These are phyloP conservation scores for Oryzias woworae DNA, from an alignment of 2,113 vertebrate genomes.

Conservation along the genomic window DNA sequence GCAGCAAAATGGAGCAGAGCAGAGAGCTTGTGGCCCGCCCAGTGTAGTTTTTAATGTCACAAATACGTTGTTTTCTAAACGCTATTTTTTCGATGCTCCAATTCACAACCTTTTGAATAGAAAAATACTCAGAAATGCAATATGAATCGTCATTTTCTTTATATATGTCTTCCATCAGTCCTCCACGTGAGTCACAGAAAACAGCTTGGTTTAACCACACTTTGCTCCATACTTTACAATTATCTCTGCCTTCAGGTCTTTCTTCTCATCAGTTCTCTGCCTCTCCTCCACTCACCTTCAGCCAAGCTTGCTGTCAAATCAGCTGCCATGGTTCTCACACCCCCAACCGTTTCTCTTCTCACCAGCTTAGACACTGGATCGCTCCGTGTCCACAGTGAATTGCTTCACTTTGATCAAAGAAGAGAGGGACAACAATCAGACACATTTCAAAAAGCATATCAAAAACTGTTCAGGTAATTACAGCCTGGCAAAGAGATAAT, in stretches of 20 bases:
- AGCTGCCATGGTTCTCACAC: conserved; percentile 2
- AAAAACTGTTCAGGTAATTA: conserved; percentile 11
- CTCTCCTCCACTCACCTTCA: conserved; percentile 1
- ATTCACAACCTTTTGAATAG: no score
- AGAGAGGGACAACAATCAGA: background rate
- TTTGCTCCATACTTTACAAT: background rate
- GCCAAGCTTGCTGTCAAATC: background rate
- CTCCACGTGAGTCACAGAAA: no score
- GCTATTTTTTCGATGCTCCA: no score
- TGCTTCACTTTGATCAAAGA: background rate
- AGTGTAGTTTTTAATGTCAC: no score
- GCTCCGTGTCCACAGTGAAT: background rate
- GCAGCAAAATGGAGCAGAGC: no score
- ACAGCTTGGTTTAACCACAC: background rate
- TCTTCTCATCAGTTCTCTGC: conserved; percentile 1
- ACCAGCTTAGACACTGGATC: conserved; percentile 3
- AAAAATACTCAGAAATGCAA: no score
- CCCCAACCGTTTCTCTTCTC: background rate
- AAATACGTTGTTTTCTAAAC: no score
- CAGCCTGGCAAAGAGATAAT: background rate
- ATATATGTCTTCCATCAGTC: no score
- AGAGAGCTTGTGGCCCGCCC: no score
- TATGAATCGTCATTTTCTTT: no score
- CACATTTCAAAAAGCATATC: conserved; percentile 4
- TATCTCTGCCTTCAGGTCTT: background rate